Conservation (phyloP, 2,888 invertebrate genomes). For the Piscicola geometra region DNA sequence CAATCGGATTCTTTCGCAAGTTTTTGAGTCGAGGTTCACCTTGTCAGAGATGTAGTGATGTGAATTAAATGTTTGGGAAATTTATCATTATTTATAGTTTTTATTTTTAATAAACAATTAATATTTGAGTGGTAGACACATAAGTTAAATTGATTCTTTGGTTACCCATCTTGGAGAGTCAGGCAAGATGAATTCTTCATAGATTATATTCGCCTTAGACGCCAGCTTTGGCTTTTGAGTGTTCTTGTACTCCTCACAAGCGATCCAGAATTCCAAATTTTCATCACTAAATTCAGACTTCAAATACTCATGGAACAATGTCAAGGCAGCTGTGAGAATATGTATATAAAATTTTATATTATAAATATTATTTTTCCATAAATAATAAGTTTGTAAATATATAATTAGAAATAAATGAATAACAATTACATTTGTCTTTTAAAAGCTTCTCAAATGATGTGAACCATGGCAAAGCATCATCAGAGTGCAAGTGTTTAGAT, state of each 20-base stretch:
- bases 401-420: neutral
- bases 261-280: conserved; percentile 62
- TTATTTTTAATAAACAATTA: too few relatives aligned
- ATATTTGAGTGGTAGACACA: too few relatives aligned
- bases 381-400: neutral
- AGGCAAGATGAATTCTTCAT: conserved; percentile 59
- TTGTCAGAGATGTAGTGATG: conserved; percentile 44
- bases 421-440: conserved; percentile 26
- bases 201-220: conserved; percentile 59
- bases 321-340: conserved; percentile 57
- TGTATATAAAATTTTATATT: neutral
- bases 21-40: conserved; percentile 61
- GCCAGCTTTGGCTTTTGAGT: conserved; percentile 49
- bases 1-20: conserved; percentile 53
- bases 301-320: conserved; percentile 60
- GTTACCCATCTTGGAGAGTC: conserved; percentile 61
- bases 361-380: neutral
- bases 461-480: conserved; percentile 24
- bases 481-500: conserved; percentile 8
- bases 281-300: conserved; percentile 62
- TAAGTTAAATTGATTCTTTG: too few relatives aligned
- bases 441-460: conserved; percentile 30
- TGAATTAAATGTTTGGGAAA: neutral
- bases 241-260: conserved; percentile 60
- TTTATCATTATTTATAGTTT: neutral